phyloP scores from a whole-genome alignment of 2,888 invertebrate genomes.

The Dasypogon diadema region DNA sequence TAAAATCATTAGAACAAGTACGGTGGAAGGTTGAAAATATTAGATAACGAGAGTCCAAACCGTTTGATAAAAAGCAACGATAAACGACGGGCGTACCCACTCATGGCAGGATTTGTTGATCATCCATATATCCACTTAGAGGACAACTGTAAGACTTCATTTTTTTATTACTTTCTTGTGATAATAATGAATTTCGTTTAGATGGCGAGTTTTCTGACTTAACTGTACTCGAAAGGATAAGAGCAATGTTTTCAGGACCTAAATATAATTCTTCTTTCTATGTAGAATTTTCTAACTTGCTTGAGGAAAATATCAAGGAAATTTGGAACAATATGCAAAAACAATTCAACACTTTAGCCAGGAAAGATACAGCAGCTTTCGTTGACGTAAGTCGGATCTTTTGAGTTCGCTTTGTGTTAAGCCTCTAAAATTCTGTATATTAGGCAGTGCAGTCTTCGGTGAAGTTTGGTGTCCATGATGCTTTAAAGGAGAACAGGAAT shows the following conservation, averaged over 20 bases:
- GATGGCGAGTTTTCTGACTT: no score
- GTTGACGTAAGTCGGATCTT: no score
- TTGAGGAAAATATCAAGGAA: no score
- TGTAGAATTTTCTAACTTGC: background rate
- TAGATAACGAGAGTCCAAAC: slow-evolving; percentile 35
- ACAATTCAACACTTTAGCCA: no score
- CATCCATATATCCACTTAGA: slow-evolving; percentile 31
- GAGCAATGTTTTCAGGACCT: no score
- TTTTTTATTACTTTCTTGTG: no score
- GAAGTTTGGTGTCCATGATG: background rate
- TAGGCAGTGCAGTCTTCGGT: background rate
- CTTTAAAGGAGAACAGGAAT: background rate
- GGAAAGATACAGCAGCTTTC: no score
- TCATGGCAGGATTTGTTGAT: slow-evolving; percentile 47
- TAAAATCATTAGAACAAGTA: background rate
- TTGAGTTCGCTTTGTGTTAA: background rate
- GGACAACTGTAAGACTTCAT: background rate
- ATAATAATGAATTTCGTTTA: slow-evolving; percentile 1
- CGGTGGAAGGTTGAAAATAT: background rate
- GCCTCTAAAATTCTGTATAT: background rate
- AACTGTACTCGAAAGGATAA: no score
- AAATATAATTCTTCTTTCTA: background rate
- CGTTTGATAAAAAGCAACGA: background rate
- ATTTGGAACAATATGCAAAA: no score
- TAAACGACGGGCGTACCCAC: slow-evolving; percentile 52